Conservation (phyloP, 1,140 invertebrate species). For the Frieseomelitta varia region DNA sequence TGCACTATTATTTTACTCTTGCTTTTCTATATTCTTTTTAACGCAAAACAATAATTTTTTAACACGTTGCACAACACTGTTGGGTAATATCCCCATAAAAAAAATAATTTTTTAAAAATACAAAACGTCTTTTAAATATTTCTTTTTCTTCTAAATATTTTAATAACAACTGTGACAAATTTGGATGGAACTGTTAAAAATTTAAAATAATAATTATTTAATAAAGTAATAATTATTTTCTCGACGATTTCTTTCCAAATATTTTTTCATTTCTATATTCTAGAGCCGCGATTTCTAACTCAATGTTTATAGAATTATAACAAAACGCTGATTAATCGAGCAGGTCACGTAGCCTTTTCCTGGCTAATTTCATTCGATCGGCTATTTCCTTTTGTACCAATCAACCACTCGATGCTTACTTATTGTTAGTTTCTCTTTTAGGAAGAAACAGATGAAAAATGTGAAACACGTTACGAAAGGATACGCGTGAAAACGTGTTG, state of each 20-base stretch:
- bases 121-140: too few relatives aligned
- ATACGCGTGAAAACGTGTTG: not conserved
- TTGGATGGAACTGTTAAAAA: too few relatives aligned
- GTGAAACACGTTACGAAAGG: not conserved
- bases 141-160: too few relatives aligned
- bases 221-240: not conserved
- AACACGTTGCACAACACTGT: too few relatives aligned
- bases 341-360: conserved; percentile 17
- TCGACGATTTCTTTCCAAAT: not conserved
- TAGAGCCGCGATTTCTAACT: conserved; percentile 13
- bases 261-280: not conserved
- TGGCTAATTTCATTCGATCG: not conserved
- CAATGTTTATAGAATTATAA: conserved; percentile 20
- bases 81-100: too few relatives aligned
- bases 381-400: not conserved
- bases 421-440: not conserved
- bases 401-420: too few relatives aligned
- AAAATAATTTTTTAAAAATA: not conserved
- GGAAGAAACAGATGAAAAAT: not conserved
- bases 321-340: conserved; percentile 32
- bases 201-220: too few relatives aligned
- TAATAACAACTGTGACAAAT: too few relatives aligned
- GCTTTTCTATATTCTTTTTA: not conserved
- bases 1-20: not conserved
- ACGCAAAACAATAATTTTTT: not conserved